Conservation (phyloP, 2,888 invertebrate species). For the Sthenelais limicola region DNA sequence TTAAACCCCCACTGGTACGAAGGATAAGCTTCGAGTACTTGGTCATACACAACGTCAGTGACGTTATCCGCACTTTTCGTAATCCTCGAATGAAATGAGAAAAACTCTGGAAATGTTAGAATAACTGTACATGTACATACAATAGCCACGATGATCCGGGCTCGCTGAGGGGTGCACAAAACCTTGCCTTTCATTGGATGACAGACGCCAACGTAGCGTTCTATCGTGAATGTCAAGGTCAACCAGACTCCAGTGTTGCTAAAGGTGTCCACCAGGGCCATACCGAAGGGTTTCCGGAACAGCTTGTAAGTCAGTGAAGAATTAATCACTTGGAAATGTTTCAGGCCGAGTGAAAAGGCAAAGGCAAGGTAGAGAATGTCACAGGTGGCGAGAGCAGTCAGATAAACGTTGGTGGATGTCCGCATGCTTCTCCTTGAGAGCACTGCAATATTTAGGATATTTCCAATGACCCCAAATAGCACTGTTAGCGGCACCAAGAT, state of each 20-base stretch:
- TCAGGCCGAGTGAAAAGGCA: constrained; percentile 62
- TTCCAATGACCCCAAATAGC: constrained; percentile 65
- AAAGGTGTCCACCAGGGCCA: constrained; percentile 79
- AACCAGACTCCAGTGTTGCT: constrained; percentile 82
- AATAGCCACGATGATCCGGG: constrained; percentile 78
- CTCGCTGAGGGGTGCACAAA: constrained; percentile 80
- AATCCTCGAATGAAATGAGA: constrained; percentile 74
- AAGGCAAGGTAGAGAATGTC: constrained; percentile 81
- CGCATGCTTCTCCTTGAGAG: constrained; percentile 67
- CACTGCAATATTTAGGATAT: constrained; percentile 67
- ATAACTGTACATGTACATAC: constrained; percentile 78
- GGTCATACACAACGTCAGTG: background rate
- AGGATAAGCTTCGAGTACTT: constrained; percentile 11
- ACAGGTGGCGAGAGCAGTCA: constrained; percentile 81
- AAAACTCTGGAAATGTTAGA: constrained; percentile 79
- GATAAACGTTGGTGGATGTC: constrained; percentile 74
- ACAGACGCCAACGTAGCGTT: constrained; percentile 83
- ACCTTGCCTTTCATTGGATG: constrained; percentile 81
- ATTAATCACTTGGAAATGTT: constrained; percentile 39
- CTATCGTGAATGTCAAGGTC: constrained; percentile 83
- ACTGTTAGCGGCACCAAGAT: constrained; percentile 64
- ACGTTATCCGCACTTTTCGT: background rate
- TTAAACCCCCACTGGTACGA: constrained; percentile 45
- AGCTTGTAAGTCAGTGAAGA: constrained; percentile 23
- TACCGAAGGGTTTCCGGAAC: constrained; percentile 73